Evolutionary conservation across 2,888 invertebrate species (phyloP), one percentile per base, ranked within the genome.

Genomic region (Agonum fuliginosum): DNA sequence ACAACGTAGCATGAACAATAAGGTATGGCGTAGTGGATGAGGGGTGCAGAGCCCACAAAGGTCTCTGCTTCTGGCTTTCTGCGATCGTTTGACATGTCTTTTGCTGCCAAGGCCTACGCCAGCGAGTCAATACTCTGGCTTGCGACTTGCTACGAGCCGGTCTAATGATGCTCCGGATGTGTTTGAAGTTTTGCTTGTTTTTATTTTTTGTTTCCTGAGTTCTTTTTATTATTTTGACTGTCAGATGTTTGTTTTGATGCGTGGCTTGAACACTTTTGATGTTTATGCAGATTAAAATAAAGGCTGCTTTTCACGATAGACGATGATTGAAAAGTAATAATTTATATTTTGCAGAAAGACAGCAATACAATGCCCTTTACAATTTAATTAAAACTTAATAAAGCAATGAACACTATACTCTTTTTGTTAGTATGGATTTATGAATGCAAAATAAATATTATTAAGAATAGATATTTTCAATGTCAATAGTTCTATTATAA

Each of bases 141-240:
- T 41, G 5, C 71, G 20, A 4, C 12, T 22, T 20, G n/a, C 20
- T 20, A 10, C 22, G 24, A 3, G 19, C 10, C 17, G 37, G 48
- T 72, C 51, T 72, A 72, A 72, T 72, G 51, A 72, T 72, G 71
- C 34, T 12, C 48, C 51, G 71, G 48, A 34, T 48, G 71, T 72
- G 71, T 72, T 72, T 72, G 71, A 72, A 51, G 71, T 72, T 51
- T 72, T 12, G 46, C 41, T 20, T 43, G 69, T 69, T 69, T 20
- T 51, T 51, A 51, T 69, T 69, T 72, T 72, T 27, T 72, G 54
- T 54, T 54, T 54, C 54, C 54, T 22, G 54, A 54, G 22, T 54
- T 27, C 10, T 54, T 54, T 54, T 54, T 54, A 27, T 51, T 72
- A 72, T 72, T 34, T 72, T 51, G 20, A 22, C 20, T 27, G 71